Percentiles rank a stretch among this genome's conserved stretches.
These are phyloP conservation scores for Drosophila quadrilineata DNA, from an alignment of 1,140 invertebrate genomes.

Conservation along the genomic window DNA sequence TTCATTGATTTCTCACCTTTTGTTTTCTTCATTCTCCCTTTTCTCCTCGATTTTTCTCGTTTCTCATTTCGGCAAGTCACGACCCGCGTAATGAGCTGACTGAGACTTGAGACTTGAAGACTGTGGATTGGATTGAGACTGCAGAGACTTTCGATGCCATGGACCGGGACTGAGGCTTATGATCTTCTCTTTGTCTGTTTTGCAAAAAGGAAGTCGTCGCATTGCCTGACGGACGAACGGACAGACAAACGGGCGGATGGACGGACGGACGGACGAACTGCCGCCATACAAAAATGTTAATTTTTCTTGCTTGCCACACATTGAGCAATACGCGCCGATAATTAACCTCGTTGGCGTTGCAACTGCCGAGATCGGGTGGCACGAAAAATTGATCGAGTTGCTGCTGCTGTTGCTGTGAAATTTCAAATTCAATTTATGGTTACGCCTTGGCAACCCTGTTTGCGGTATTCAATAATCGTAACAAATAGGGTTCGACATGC, in stretches of 20 bases:
- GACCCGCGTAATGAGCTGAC: conserved; percentile 73
- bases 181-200: conserved; percentile 57
- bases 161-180: conserved; percentile 37
- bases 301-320: no score
- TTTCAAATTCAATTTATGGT: conserved; percentile 65
- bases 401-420: no score
- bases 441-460: conserved; percentile 16
- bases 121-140: no score
- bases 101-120: conserved; percentile 5
- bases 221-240: conserved; percentile 14
- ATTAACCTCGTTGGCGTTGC: conserved; percentile 65
- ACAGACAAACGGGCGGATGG: conserved; percentile 15
- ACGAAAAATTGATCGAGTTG: conserved; percentile 58
- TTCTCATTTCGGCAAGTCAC: conserved; percentile 78
- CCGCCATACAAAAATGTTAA: conserved; percentile 58
- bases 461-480: conserved; percentile 9
- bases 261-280: conserved; percentile 18
- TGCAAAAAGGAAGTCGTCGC: conserved; percentile 55
- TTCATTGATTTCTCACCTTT: neutral
- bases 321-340: conserved; percentile 66
- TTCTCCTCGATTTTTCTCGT: conserved; percentile 70
- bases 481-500: conserved; percentile 24
- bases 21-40: conserved; percentile 32
- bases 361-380: conserved; percentile 17
- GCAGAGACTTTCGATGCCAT: no score